These are phyloP conservation scores for Dolichomitus sp. DNA, from an alignment of 2,888 invertebrate species.

Conservation along the genomic window DNA sequence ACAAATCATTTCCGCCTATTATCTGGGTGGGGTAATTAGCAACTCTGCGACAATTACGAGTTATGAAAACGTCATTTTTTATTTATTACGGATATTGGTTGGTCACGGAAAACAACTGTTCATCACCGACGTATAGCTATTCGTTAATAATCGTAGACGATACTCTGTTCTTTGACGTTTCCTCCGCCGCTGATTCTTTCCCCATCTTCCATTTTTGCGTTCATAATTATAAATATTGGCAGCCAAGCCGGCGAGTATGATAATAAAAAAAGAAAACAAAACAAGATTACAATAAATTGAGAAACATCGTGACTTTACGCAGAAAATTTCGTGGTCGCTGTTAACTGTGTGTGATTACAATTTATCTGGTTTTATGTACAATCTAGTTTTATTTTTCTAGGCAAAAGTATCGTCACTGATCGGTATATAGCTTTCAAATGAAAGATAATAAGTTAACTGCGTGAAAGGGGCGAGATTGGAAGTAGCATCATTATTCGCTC, in stretches of 20 bases:
- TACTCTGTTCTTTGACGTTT: constrained; percentile 45
- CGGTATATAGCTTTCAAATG: neutral
- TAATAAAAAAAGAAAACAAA: constrained; percentile 23
- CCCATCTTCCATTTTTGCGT: constrained; percentile 77
- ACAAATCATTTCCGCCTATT: constrained; percentile 11
- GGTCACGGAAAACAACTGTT: constrained; percentile 74
- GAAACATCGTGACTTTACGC: constrained; percentile 41
- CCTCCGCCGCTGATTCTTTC: constrained; percentile 73
- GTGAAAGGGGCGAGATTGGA: constrained; percentile 72
- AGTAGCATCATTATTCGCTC: constrained; percentile 71
- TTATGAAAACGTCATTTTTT: constrained; percentile 79
- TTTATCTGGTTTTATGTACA: constrained; percentile 53
- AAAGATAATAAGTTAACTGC: constrained; percentile 64
- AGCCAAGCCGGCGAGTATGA: constrained; percentile 48
- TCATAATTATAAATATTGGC: constrained; percentile 35
- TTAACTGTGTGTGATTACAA: constrained; percentile 33
- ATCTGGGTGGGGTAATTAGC: constrained; percentile 36
- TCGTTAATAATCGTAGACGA: constrained; percentile 60
- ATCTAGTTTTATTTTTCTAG: constrained; percentile 21
- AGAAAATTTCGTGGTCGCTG: constrained; percentile 44
- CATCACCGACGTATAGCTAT: constrained; percentile 69
- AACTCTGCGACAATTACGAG: constrained; percentile 50
- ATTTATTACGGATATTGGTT: constrained; percentile 72
- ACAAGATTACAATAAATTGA: constrained; percentile 37
- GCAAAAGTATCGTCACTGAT: constrained; percentile 36